Evolutionary conservation across 1,140 invertebrate genomes (phyloP).

Genomic region (Geopemphigus sp.): DNA sequence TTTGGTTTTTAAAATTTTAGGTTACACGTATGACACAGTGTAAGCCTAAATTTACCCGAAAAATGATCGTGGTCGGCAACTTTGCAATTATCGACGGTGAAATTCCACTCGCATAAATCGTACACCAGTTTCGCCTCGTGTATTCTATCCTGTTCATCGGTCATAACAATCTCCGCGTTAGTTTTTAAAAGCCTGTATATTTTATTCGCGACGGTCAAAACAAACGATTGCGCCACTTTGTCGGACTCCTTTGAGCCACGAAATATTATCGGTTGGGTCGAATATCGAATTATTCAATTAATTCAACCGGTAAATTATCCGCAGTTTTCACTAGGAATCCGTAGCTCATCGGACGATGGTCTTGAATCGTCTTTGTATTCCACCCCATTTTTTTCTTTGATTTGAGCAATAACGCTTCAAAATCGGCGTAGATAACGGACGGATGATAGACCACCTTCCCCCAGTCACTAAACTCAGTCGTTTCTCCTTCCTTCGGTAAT

Average conservation of each 20-base stretch:
- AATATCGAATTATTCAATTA: not conserved
- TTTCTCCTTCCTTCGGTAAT: not conserved
- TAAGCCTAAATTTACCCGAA: no score
- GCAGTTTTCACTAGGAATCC: not conserved
- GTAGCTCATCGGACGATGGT: not conserved
- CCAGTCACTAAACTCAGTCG: not conserved
- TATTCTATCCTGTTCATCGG: not conserved
- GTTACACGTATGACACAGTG: no score
- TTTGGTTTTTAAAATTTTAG: no score
- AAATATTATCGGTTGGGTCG: not conserved
- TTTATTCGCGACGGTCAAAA: not conserved
- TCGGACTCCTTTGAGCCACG: not conserved
- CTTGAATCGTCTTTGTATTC: not conserved
- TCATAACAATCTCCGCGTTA: not conserved
- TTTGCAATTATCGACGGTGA: no score
- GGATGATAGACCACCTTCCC: not conserved
- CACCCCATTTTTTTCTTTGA: not conserved
- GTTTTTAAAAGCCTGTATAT: not conserved
- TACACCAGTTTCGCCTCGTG: not conserved
- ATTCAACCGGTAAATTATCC: not conserved
- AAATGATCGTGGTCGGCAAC: no score
- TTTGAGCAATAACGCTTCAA: not conserved
- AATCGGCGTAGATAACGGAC: slow-evolving; percentile 10
- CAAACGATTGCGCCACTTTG: not conserved
- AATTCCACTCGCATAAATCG: no score